Percentiles rank a stretch among this genome's conserved stretches.
These are phyloP conservation scores for Phaetusa simplex DNA, from an alignment of 2,113 vertebrate species.

Conservation along the genomic window DNA sequence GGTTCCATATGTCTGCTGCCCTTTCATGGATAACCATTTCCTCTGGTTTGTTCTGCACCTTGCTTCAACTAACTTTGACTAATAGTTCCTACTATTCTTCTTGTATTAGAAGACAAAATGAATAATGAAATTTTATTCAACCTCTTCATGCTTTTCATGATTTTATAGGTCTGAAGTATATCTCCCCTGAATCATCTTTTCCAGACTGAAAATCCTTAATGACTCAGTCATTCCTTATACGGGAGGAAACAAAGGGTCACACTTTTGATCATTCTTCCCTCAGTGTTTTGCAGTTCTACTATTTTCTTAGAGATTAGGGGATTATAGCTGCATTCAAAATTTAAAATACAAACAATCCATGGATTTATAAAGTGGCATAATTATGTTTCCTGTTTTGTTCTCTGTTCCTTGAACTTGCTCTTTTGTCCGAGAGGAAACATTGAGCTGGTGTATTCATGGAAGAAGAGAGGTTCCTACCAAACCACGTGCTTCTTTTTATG, in stretches of 20 bases:
- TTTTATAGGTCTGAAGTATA: background rate
- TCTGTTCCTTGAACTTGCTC: background rate
- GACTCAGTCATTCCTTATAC: background rate
- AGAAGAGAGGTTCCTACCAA: background rate
- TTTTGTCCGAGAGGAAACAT: background rate
- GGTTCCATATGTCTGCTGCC: background rate
- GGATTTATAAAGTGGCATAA: background rate
- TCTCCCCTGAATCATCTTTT: background rate
- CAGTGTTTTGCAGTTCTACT: background rate
- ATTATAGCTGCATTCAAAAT: background rate
- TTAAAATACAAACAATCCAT: background rate
- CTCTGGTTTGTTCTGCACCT: background rate
- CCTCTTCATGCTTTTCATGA: background rate
- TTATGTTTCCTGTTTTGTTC: background rate
- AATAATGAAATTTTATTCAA: background rate
- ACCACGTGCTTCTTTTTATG: background rate
- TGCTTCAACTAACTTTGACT: background rate
- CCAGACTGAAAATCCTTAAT: background rate
- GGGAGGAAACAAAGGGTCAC: background rate
- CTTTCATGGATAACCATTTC: background rate
- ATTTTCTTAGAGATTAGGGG: background rate
- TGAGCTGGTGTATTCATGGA: background rate
- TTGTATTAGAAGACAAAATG: background rate
- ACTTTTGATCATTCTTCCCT: background rate
- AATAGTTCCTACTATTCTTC: background rate